These are phyloP conservation scores for Homarus americanus DNA, from an alignment of 1,140 invertebrate species.

Conservation along the genomic window DNA sequence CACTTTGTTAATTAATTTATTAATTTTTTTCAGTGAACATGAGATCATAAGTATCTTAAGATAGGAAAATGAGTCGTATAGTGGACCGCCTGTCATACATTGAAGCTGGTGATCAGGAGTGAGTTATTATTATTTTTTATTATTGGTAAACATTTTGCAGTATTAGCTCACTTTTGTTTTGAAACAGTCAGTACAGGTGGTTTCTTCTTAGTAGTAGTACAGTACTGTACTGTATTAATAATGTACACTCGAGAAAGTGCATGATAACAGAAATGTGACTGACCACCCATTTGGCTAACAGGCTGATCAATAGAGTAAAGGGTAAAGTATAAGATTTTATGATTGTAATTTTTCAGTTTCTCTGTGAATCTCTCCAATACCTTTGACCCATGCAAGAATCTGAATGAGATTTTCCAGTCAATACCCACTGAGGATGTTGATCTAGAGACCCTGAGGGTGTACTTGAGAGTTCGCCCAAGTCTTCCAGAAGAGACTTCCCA, in stretches of 20 bases:
- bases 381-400: constrained; percentile 60
- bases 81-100: background rate
- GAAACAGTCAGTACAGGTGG: too few relatives aligned
- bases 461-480: constrained; percentile 58
- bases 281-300: too few relatives aligned
- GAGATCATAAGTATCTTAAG: background rate
- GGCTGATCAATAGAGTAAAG: too few relatives aligned
- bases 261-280: too few relatives aligned
- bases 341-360: background rate
- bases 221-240: too few relatives aligned
- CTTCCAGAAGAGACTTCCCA: constrained; percentile 42
- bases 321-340: too few relatives aligned
- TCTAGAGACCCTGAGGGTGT: constrained; percentile 57
- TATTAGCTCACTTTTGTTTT: too few relatives aligned
- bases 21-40: background rate
- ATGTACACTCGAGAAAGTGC: too few relatives aligned
- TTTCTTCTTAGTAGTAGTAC: too few relatives aligned
- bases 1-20: background rate
- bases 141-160: too few relatives aligned
- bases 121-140: too few relatives aligned
- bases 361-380: background rate
- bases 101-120: background rate
- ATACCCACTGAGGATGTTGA: constrained; percentile 32
- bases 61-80: background rate
- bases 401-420: constrained; percentile 64